These are phyloP conservation scores for Catostylus mosaicus DNA, from an alignment of 30 jellyfish, hydroid and myxozoan genomes.

Conservation along the genomic window DNA sequence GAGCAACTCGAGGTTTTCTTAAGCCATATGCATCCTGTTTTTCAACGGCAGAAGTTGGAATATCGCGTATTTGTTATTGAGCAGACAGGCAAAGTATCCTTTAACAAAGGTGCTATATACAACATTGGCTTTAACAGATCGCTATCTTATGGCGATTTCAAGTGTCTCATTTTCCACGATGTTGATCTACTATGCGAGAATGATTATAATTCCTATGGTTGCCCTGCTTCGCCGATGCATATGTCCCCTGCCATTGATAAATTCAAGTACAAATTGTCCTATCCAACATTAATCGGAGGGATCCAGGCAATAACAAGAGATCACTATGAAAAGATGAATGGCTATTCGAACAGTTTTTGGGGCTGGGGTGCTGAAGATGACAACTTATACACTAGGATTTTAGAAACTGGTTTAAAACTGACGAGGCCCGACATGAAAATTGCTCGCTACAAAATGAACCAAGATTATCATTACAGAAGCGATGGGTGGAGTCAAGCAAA, in stretches of 20 bases:
- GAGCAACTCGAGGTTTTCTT: background rate
- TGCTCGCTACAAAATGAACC: constrained; percentile 34
- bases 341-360: constrained; percentile 29
- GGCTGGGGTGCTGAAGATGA: constrained; percentile 58
- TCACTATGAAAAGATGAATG: constrained; percentile 11
- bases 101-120: constrained; percentile 73
- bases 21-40: background rate
- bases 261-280: constrained; percentile 34
- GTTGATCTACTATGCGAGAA: constrained; percentile 73
- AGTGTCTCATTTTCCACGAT: constrained; percentile 65
- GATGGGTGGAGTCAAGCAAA: constrained; percentile 4
- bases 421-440: background rate
- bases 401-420: background rate
- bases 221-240: constrained; percentile 75
- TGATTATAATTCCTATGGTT: constrained; percentile 60
- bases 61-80: background rate
- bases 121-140: constrained; percentile 73
- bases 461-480: constrained; percentile 1
- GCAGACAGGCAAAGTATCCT: constrained; percentile 11
- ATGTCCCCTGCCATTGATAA: constrained; percentile 68
- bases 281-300: constrained; percentile 7
- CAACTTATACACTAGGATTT: background rate
- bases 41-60: background rate
- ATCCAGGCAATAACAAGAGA: constrained; percentile 11
- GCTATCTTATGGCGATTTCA: constrained; percentile 25